phyloP scores from a whole-genome alignment of 2,888 invertebrate species.

The Agapostemon virescens region DNA sequence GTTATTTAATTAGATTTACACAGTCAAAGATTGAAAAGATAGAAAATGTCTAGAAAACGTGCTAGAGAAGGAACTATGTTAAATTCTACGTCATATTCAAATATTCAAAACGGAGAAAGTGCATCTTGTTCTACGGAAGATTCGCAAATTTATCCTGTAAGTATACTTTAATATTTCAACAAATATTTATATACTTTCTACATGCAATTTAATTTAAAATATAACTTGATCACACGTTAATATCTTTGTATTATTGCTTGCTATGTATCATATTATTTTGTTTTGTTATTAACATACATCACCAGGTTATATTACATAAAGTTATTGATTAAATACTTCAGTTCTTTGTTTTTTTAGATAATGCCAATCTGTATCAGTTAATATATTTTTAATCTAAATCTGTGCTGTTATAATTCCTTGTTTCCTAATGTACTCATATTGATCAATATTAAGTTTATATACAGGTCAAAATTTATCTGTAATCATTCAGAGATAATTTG shows the following conservation, averaged over 20 bases:
- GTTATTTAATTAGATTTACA: conserved; percentile 40
- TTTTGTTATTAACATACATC: background rate
- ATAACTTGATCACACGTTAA: background rate
- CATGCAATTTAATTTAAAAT: background rate
- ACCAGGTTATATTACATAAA: background rate
- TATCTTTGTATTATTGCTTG: background rate
- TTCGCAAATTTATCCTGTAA: conserved; percentile 70
- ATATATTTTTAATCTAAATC: conserved; percentile 7
- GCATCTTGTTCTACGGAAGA: conserved; percentile 66
- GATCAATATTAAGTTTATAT: conserved; percentile 1
- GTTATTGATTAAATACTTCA: background rate
- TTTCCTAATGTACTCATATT: background rate
- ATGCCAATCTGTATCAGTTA: background rate
- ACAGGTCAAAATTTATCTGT: conserved; percentile 23
- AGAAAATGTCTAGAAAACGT: conserved; percentile 76
- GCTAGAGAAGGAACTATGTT: conserved; percentile 69
- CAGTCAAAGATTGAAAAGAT: conserved; percentile 50
- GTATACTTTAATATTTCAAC: conserved; percentile 31
- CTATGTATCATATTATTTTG: background rate
- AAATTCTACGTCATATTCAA: conserved; percentile 53
- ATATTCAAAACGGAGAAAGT: conserved; percentile 69
- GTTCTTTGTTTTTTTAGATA: background rate
- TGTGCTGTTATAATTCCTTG: background rate
- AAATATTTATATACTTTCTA: background rate
- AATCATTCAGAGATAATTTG: conserved; percentile 34